These are phyloP conservation scores for Petrocephalus sullivani DNA, from an alignment of 2,797 vertebrate species.

Conservation along the genomic window DNA sequence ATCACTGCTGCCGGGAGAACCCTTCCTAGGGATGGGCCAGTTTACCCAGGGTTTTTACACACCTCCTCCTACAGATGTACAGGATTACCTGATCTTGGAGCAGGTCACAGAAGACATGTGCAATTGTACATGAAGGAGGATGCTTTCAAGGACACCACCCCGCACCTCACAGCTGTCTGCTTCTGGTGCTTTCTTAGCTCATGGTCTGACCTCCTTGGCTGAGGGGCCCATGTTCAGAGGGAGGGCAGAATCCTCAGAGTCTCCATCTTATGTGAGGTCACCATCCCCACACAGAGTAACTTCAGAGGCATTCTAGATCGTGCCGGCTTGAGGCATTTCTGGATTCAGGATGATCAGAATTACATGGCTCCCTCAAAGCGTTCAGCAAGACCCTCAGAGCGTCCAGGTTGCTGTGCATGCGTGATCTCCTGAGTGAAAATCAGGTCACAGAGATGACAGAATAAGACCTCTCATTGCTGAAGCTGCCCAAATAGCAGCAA, in stretches of 20 bases:
- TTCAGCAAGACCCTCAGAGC: background rate
- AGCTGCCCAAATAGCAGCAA: background rate
- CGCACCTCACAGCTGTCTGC: conserved; percentile 23
- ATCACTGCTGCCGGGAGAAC: conserved; percentile 10
- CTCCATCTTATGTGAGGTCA: conserved; percentile 29
- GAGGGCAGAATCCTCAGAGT: conserved; percentile 24
- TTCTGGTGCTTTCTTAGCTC: background rate
- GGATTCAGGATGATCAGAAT: background rate
- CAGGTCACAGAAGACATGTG: background rate
- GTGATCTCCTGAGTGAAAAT: conserved; percentile 26
- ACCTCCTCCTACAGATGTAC: background rate
- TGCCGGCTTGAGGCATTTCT: conserved; percentile 13
- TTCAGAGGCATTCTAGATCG: conserved; percentile 33
- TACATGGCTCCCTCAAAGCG: background rate
- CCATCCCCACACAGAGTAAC: conserved; percentile 26
- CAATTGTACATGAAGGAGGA: background rate
- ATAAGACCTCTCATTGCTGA: background rate
- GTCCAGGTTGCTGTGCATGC: background rate
- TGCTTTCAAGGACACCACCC: conserved; percentile 7
- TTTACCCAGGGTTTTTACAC: conserved; percentile 7
- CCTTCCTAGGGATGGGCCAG: background rate
- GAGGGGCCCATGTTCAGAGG: background rate
- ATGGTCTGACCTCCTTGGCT: background rate
- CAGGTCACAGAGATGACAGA: background rate
- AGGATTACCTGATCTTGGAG: conserved; percentile 10